Evolutionary conservation across 2,113 vertebrate genomes (phyloP).

Genomic region (Saiga tatarica): DNA sequence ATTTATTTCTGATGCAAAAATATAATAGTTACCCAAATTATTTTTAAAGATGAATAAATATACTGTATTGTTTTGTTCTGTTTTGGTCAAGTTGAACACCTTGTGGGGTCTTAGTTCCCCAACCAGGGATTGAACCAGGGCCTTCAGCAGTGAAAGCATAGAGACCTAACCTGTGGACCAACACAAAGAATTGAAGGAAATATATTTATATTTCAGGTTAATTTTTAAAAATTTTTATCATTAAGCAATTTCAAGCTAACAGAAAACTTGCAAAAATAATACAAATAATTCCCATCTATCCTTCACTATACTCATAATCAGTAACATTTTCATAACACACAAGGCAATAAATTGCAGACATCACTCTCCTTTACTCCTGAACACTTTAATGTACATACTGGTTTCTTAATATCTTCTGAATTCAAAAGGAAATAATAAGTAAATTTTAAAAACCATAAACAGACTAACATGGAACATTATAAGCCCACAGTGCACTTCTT

Average conservation of each 20-base stretch:
- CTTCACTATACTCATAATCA: background rate
- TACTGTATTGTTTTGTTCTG: background rate
- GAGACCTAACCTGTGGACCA: background rate
- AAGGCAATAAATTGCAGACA: background rate
- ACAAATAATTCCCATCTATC: background rate
- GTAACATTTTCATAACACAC: background rate
- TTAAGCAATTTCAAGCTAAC: background rate
- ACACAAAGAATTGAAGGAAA: background rate
- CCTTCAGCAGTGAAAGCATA: background rate
- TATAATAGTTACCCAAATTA: background rate
- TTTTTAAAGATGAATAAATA: background rate
- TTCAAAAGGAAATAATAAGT: background rate
- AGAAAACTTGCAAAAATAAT: background rate
- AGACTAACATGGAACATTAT: background rate
- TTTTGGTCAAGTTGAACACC: background rate
- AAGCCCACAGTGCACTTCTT: background rate
- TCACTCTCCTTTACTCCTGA: background rate
- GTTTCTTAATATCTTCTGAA: background rate
- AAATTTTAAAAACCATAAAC: background rate
- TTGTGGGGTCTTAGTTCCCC: background rate
- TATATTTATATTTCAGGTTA: background rate
- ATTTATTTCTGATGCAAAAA: background rate
- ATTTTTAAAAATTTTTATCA: background rate
- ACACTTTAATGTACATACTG: background rate
- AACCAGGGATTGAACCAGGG: background rate